phyloP scores from a whole-genome alignment of 2,888 invertebrate species.

The Drosophila antonietae region DNA sequence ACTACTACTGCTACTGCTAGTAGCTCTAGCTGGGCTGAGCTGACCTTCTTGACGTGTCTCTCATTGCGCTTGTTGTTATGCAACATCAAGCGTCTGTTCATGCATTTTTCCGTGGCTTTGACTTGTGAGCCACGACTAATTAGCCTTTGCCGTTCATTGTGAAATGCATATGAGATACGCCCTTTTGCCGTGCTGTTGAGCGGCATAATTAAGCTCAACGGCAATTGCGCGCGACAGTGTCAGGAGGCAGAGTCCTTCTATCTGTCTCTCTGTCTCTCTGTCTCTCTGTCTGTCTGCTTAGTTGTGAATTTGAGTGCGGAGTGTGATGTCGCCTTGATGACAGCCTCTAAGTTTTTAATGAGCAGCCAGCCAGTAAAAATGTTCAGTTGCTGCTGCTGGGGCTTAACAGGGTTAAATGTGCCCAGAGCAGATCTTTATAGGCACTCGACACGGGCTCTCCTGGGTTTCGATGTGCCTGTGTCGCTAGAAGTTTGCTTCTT shows the following conservation, averaged over 20 bases:
- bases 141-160: constrained; percentile 72
- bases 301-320: constrained; percentile 24
- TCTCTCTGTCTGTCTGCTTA: constrained; percentile 11
- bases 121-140: constrained; percentile 69
- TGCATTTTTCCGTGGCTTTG: constrained; percentile 56
- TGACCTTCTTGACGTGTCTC: constrained; percentile 42
- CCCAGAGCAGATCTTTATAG: constrained; percentile 26
- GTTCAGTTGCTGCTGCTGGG: constrained; percentile 49
- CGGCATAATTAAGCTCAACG: constrained; percentile 69
- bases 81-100: constrained; percentile 22
- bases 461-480: constrained; percentile 19
- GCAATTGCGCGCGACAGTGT: constrained; percentile 25
- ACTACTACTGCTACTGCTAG: too few relatives aligned
- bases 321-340: constrained; percentile 55
- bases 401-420: constrained; percentile 67
- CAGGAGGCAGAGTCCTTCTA: not conserved
- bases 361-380: constrained; percentile 55
- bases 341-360: constrained; percentile 72
- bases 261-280: not conserved
- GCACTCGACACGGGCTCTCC: not conserved
- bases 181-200: constrained; percentile 19
- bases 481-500: constrained; percentile 29
- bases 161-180: constrained; percentile 17
- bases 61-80: constrained; percentile 12
- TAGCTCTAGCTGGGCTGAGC: not conserved